These are phyloP conservation scores for Butorides virescens DNA, from an alignment of 2,113 vertebrate genomes.

Conservation along the genomic window DNA sequence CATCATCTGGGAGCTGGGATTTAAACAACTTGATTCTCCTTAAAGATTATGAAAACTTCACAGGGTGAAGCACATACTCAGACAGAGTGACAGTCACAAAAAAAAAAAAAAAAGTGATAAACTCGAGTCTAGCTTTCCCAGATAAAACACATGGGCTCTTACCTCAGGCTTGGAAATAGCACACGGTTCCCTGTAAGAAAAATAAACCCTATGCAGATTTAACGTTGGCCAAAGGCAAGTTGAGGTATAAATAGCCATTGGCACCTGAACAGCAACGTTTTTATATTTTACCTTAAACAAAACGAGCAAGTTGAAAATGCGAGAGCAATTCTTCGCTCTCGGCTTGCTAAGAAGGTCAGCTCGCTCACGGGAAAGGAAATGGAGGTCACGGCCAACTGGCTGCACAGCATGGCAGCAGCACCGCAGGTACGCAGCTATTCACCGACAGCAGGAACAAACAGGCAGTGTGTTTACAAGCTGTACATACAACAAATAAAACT, in stretches of 20 bases:
- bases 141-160: not conserved
- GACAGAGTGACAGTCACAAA: not conserved
- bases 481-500: not conserved
- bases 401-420: not conserved
- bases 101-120: not conserved
- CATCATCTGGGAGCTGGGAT: not conserved
- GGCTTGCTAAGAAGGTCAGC: not conserved
- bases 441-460: not conserved
- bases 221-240: not conserved
- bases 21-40: not conserved
- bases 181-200: not conserved
- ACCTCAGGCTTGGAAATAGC: not conserved
- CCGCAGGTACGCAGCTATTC: not conserved
- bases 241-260: not conserved
- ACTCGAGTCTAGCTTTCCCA: not conserved
- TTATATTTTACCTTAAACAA: not conserved
- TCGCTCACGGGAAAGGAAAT: not conserved
- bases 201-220: not conserved
- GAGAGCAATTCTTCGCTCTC: not conserved
- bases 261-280: not conserved
- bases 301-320: rapidly evolving
- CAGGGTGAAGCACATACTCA: not conserved
- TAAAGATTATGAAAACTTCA: not conserved
- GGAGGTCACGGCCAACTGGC: not conserved
- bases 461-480: rapidly evolving